Evolutionary conservation across 2,888 invertebrate genomes (phyloP).

Genomic region (Ectropis crepuscularia): DNA sequence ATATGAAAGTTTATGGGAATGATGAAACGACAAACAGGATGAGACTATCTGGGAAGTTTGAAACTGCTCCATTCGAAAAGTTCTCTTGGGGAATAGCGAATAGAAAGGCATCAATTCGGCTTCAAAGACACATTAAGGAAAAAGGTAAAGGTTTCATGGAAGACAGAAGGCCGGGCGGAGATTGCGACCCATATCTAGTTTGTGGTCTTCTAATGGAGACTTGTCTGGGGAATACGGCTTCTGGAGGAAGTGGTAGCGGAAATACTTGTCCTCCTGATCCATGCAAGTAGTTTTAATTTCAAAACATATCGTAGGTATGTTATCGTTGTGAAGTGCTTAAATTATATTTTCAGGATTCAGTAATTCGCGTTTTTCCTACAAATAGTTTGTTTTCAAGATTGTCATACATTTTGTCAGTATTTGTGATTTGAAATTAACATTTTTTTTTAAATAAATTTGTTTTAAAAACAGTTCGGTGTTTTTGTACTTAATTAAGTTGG

Average conservation of each 20-base stretch:
- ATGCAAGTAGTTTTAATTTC: background rate
- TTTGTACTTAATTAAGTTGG: too few relatives aligned
- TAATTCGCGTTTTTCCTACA: too few relatives aligned
- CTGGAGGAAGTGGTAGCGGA: background rate
- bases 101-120: constrained; percentile 95
- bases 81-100: constrained; percentile 96
- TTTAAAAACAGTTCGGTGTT: too few relatives aligned
- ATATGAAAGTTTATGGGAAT: constrained; percentile 96
- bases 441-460: too few relatives aligned
- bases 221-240: constrained; percentile 52
- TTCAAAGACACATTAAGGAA: constrained; percentile 94
- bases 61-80: constrained; percentile 97
- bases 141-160: constrained; percentile 97
- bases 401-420: too few relatives aligned
- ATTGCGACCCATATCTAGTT: constrained; percentile 93
- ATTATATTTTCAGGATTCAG: too few relatives aligned
- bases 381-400: too few relatives aligned
- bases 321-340: too few relatives aligned
- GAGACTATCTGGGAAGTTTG: constrained; percentile 96
- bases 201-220: constrained; percentile 82
- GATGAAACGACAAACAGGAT: constrained; percentile 97
- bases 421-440: too few relatives aligned
- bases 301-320: background rate
- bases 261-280: background rate
- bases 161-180: constrained; percentile 95